Evolutionary conservation across 2,797 vertebrate species (phyloP).

Genomic region (Lacerta agilis): DNA sequence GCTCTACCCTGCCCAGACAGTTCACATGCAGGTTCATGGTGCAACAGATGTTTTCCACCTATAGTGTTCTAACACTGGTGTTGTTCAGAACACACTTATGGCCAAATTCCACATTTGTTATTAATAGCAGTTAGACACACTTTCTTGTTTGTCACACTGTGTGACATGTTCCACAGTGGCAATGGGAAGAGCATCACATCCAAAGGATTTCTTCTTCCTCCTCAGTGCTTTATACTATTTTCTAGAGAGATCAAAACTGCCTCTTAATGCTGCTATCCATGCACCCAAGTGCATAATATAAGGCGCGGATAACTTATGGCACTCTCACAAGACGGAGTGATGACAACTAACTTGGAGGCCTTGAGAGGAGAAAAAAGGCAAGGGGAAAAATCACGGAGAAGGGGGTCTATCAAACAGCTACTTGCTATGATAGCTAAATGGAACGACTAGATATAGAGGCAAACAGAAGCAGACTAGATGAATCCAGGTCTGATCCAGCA

Average conservation of each 20-base stretch:
- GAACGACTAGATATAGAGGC: not conserved
- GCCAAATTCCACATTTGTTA: not conserved
- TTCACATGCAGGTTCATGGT: not conserved
- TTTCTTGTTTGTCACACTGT: not conserved
- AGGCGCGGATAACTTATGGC: not conserved
- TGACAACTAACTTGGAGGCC: not conserved
- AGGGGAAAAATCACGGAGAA: not conserved
- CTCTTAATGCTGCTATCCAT: not conserved
- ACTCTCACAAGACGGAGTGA: not conserved
- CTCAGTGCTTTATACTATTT: not conserved
- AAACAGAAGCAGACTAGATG: not conserved
- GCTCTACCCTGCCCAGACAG: too few species aligned
- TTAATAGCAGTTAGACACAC: not conserved
- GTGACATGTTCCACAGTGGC: not conserved
- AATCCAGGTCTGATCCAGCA: not conserved
- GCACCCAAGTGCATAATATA: not conserved
- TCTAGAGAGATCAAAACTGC: not conserved
- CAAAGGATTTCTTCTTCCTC: not conserved
- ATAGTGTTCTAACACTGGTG: not conserved
- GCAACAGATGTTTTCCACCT: not conserved
- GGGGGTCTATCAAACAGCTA: not conserved
- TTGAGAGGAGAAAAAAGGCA: not conserved
- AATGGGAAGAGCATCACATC: not conserved
- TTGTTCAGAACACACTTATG: not conserved
- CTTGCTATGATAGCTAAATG: not conserved